Evolutionary conservation across 2,113 vertebrate species (phyloP).

Genomic region (Pipa parva): DNA sequence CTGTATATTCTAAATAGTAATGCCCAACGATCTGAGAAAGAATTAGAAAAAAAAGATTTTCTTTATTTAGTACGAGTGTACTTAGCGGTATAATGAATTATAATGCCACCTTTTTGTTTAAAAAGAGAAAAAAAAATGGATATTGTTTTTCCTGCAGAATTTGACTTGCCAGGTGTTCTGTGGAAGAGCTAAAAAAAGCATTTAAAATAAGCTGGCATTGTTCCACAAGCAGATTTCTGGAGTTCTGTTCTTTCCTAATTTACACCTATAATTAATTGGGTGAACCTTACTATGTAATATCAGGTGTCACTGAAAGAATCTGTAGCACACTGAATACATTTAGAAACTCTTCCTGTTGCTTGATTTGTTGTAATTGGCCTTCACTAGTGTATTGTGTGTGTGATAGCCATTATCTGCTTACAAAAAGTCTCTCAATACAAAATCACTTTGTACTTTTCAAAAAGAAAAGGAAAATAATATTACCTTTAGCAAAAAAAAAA

Average conservation of each 20-base stretch:
- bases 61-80: too few relatives aligned
- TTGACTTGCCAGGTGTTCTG: background rate
- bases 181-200: background rate
- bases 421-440: too few relatives aligned
- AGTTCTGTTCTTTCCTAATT: background rate
- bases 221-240: background rate
- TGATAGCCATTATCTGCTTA: too few relatives aligned
- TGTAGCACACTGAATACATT: background rate
- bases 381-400: background rate
- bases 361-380: background rate
- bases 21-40: too few relatives aligned
- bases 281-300: background rate
- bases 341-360: background rate
- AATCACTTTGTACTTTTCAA: too few relatives aligned
- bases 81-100: too few relatives aligned
- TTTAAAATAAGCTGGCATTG: background rate
- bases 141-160: background rate
- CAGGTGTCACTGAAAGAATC: constrained; percentile 2
- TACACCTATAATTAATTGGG: constrained; percentile 1
- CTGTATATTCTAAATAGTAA: too few relatives aligned
- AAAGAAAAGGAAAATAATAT: too few relatives aligned
- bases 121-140: too few relatives aligned
- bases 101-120: too few relatives aligned
- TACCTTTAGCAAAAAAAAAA: too few relatives aligned
- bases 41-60: too few relatives aligned